Evolutionary conservation across 2,888 invertebrate genomes (phyloP).

Genomic region (Folsomia candida): DNA sequence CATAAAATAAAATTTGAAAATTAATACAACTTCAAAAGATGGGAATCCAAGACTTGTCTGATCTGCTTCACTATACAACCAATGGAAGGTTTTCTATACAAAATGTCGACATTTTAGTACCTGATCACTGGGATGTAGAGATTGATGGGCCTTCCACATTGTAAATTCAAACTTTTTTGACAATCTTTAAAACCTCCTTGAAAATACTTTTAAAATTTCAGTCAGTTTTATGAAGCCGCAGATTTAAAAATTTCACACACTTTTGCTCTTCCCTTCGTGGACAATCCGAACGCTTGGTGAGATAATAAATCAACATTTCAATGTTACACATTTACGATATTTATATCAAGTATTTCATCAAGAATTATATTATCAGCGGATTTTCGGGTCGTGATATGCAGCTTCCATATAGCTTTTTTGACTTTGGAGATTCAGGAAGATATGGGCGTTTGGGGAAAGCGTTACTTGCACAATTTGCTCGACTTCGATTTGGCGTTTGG

Average conservation of each 20-base stretch:
- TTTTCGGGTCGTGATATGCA: constrained; percentile 39
- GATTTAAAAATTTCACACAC: constrained; percentile 34
- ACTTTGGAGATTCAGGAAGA: constrained; percentile 6
- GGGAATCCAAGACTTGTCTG: constrained; percentile 33
- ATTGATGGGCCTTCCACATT: constrained; percentile 16
- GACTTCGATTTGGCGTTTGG: constrained; percentile 40
- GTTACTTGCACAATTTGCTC: constrained; percentile 35
- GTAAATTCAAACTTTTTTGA: background rate
- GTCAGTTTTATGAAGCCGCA: constrained; percentile 31
- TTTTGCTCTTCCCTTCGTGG: constrained; percentile 20
- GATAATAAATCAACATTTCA: no score
- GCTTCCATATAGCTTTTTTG: constrained; percentile 40
- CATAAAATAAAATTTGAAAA: no score
- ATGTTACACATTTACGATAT: no score
- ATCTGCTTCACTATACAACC: constrained; percentile 26
- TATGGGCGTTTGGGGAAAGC: constrained; percentile 43
- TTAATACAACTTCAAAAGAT: constrained; percentile 24
- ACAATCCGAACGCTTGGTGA: constrained; percentile 46
- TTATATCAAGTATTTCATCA: no score
- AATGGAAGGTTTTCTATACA: constrained; percentile 34
- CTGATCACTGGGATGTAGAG: constrained; percentile 37
- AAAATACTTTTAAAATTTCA: constrained; percentile 10
- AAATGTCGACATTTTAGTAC: constrained; percentile 39
- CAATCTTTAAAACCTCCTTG: constrained; percentile 1
- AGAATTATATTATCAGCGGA: background rate